Evolutionary conservation across 2,888 invertebrate genomes (phyloP), one percentile per base, ranked within the genome.

Genomic region (Zootermopsis nevadensis): DNA sequence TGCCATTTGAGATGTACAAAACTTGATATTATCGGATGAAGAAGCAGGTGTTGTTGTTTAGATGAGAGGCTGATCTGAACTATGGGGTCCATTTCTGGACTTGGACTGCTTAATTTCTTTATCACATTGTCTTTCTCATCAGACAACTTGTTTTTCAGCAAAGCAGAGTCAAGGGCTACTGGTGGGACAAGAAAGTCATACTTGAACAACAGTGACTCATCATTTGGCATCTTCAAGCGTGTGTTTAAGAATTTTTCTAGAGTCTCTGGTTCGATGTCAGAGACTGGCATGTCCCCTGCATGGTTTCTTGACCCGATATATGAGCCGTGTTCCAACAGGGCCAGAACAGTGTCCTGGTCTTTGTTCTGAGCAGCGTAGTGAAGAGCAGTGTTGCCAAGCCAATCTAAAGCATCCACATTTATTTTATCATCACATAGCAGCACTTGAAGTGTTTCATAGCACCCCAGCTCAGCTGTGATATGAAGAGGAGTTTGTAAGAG

Each of bases 1-100:
- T 74, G 74, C 74, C 74, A 74, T 35, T 74, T 74, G n/a, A 38
- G 33, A 38, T 38, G n/a, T 33, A 38, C 38, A n/a, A 74, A 74
- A n/a, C n/a, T 74, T 19, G 74, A 35, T 10, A 74, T 2, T 19
- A 74, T n/a, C 2, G 74, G 74, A 74, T 74, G 74, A 19, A 35
- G 19, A 7, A 74, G 35, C 2, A 74, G n/a, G 27, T 74, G 35
- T 8, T 19, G 38, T n/a, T 38, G 38, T n/a, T 35, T 38, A 6
- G 38, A 10, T 38, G 38, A 33, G 31, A n/a, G 33, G 27, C n/a
- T 38, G 35, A 74, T 74, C 1, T 31, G 33, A 38, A 74, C 24
- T 24, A 74, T 1, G 31, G 74, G 35, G 24, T 74, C 74, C 74
- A 74, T 74, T 38, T 74, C 74, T 74, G 74, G 74, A 38, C 19